Evolutionary conservation across 2,113 vertebrate species (phyloP).

Genomic region (Melanotaenia duboulayi): DNA sequence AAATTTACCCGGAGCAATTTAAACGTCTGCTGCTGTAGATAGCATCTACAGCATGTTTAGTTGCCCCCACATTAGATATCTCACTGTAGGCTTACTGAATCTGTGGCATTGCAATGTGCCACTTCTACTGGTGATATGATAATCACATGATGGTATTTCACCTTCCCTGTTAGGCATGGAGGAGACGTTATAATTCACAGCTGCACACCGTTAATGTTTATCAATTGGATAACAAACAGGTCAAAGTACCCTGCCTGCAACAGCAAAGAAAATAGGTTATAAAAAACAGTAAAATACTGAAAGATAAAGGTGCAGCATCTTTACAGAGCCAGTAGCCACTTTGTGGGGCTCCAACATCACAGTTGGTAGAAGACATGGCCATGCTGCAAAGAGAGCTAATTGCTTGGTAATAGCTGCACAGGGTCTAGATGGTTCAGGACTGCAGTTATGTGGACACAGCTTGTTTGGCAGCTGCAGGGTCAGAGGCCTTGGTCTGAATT

Average conservation of each 20-base stretch:
- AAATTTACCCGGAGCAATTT: constrained; percentile 56
- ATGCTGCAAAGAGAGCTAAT: constrained; percentile 27
- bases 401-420: constrained; percentile 23
- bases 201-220: background rate
- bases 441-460: constrained; percentile 25
- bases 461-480: constrained; percentile 37
- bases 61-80: constrained; percentile 14
- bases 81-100: constrained; percentile 14
- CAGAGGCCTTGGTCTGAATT: constrained; percentile 29
- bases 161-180: constrained; percentile 12
- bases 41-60: constrained; percentile 39
- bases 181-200: constrained; percentile 20
- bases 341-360: constrained; percentile 34
- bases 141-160: constrained; percentile 18
- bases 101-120: background rate
- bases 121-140: background rate
- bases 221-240: background rate
- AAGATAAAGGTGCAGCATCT: background rate
- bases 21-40: constrained; percentile 57
- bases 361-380: constrained; percentile 21
- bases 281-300: background rate
- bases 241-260: background rate
- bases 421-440: constrained; percentile 8
- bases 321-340: constrained; percentile 19
- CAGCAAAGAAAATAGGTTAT: constrained; percentile 3